These are phyloP conservation scores for Elaphurus davidianus DNA, from an alignment of 2,113 vertebrate species.

Conservation along the genomic window DNA sequence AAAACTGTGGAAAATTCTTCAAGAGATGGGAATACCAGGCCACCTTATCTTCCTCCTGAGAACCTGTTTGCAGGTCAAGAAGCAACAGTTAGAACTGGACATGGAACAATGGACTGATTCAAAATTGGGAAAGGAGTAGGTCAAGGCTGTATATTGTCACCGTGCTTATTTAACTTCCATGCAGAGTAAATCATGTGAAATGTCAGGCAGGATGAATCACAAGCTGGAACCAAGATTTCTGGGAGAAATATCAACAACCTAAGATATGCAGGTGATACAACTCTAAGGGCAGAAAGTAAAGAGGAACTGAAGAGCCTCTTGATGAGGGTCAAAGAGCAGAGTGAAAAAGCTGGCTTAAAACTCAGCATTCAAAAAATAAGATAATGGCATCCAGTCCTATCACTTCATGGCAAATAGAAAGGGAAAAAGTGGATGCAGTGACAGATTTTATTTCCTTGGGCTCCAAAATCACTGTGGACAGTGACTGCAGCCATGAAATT, in stretches of 20 bases:
- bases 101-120: not conserved
- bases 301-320: not conserved
- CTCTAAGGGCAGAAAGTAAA: not conserved
- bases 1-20: not conserved
- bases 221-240: not conserved
- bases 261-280: not conserved
- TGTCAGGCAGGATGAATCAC: not conserved
- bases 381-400: not conserved
- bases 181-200: not conserved
- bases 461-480: not conserved
- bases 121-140: not conserved
- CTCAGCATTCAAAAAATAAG: not conserved
- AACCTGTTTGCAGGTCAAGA: not conserved
- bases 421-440: not conserved
- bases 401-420: not conserved
- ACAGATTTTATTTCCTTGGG: not conserved
- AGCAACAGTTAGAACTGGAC: not conserved
- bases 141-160: not conserved
- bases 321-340: not conserved
- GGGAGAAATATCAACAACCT: not conserved
- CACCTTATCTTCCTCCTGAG: not conserved
- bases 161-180: not conserved
- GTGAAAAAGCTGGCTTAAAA: not conserved
- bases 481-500: not conserved
- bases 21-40: not conserved